These are phyloP conservation scores for Oreamnos americanus DNA, from an alignment of 2,113 vertebrate species.

Conservation along the genomic window DNA sequence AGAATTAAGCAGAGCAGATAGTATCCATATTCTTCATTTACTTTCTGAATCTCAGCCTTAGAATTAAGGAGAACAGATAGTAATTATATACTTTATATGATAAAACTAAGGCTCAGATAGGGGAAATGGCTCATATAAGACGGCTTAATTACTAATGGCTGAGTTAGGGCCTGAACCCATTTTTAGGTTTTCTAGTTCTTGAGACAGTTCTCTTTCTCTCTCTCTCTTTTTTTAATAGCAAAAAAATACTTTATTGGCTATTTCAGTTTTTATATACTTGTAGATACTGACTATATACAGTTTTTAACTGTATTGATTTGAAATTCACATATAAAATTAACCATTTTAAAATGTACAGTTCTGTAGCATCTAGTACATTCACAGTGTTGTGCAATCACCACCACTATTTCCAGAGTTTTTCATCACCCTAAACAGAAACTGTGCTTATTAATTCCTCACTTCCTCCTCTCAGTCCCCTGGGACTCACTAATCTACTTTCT, in stretches of 20 bases:
- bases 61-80: not conserved
- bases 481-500: not conserved
- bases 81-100: not conserved
- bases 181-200: conserved; percentile 41
- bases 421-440: not conserved
- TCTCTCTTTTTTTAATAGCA: not conserved
- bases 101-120: not conserved
- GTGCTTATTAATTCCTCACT: not conserved
- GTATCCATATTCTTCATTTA: not conserved
- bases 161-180: not conserved
- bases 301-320: not conserved
- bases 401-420: not conserved
- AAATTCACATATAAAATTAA: conserved; percentile 28
- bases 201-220: not conserved
- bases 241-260: not conserved
- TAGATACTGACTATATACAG: not conserved
- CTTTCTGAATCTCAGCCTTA: conserved; percentile 34
- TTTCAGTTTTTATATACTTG: not conserved
- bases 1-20: not conserved
- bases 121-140: not conserved
- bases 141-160: not conserved
- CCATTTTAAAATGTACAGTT: conserved; percentile 2
- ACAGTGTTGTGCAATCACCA: not conserved
- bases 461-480: not conserved
- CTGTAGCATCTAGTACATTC: not conserved